These are phyloP conservation scores for Thunnus albacares DNA, from an alignment of 2,797 vertebrate species.

Conservation along the genomic window DNA sequence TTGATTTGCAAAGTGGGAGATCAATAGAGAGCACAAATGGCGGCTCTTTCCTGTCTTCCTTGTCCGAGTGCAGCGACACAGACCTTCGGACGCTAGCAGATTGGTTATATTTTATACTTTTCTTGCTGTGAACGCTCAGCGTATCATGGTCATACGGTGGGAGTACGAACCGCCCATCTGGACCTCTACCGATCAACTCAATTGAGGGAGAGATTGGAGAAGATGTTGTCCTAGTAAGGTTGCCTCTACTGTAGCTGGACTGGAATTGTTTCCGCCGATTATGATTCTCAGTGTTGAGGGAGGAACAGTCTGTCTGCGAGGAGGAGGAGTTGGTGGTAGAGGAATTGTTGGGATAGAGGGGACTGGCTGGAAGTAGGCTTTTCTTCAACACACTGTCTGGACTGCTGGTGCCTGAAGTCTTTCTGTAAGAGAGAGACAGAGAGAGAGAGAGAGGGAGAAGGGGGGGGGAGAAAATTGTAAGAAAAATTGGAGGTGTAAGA, in stretches of 20 bases:
- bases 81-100: constrained; percentile 68
- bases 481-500: constrained; percentile 58
- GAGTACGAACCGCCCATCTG: constrained; percentile 92
- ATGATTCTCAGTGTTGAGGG: constrained; percentile 71
- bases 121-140: constrained; percentile 50
- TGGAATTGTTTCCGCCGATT: constrained; percentile 48
- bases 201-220: constrained; percentile 77
- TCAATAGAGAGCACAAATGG: constrained; percentile 87
- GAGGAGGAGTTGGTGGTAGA: constrained; percentile 73
- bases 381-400: constrained; percentile 93
- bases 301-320: constrained; percentile 80
- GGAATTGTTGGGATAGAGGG: constrained; percentile 79
- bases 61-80: constrained; percentile 74
- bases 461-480: constrained; percentile 45
- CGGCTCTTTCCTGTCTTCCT: constrained; percentile 66
- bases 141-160: constrained; percentile 54
- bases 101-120: constrained; percentile 49
- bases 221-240: constrained; percentile 68
- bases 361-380: constrained; percentile 87
- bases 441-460: constrained; percentile 6
- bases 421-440: constrained; percentile 66
- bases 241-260: constrained; percentile 75
- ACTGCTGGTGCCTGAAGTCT: constrained; percentile 83
- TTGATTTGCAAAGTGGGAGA: constrained; percentile 67
- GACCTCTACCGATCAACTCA: constrained; percentile 92